A percentile compares a stretch with the other conserved stretches of the same genome.
These are phyloP conservation scores for Mimas tiliae DNA, from an alignment of 2,888 invertebrate species.

Conservation along the genomic window DNA sequence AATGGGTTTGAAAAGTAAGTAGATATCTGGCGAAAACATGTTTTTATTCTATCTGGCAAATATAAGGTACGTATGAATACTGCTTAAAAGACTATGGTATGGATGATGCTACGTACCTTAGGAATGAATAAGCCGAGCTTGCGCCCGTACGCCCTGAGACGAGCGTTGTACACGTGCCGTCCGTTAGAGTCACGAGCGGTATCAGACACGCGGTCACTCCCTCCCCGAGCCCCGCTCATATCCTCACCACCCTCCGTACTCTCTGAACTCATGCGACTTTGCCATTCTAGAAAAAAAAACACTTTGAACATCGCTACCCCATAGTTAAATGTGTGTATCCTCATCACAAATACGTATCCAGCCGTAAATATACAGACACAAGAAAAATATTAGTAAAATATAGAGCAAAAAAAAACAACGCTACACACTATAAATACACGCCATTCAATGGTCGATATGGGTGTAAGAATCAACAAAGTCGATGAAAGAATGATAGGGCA, in stretches of 20 bases:
- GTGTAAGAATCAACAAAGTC: constrained; percentile 9
- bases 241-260: constrained; percentile 38
- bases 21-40: too few relatives aligned
- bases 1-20: too few relatives aligned
- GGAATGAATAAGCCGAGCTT: constrained; percentile 80
- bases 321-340: not conserved
- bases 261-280: constrained; percentile 56
- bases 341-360: not conserved
- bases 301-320: not conserved
- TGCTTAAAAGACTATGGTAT: not conserved
- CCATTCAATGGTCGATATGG: not conserved
- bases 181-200: constrained; percentile 53
- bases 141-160: constrained; percentile 72
- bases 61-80: too few relatives aligned
- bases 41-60: too few relatives aligned
- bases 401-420: constrained; percentile 16
- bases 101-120: constrained; percentile 57
- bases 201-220: constrained; percentile 41
- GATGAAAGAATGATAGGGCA: constrained; percentile 10
- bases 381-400: constrained; percentile 7
- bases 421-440: constrained; percentile 17
- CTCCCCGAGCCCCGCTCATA: constrained; percentile 36
- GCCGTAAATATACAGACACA: not conserved
- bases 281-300: constrained; percentile 50
- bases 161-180: constrained; percentile 65